Evolutionary conservation across 2,888 invertebrate species (phyloP), one percentile per base, ranked within the genome.

Genomic region (Hydrotaea cyrtoneurina): DNA sequence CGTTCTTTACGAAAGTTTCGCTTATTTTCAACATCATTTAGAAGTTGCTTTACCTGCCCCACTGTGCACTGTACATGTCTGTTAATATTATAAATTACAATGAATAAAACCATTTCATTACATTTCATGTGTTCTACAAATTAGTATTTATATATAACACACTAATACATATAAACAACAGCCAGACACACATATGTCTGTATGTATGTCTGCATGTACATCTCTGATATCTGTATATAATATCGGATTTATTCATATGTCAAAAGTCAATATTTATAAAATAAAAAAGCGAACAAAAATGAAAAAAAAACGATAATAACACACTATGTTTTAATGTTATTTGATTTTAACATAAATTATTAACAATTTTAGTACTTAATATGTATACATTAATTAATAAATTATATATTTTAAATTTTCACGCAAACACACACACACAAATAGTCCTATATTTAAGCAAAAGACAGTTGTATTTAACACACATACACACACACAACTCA

Each of bases 301-400:
- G 15, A 59, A 31, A 31, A 31, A 31, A 7, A 31, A 31, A 31
- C 7, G 2, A 31, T 31, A 31, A 31, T 2, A 31, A 31, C 31
- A 31, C 2, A 31, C 23, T 69, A 15, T 69, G 31, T 53, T 57
- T 82, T 85, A 82, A 79, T 77, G 66, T 82, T 79, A 50, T 82
- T 77, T 79, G 43, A 79, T 85, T 85, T 82, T 53, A 69, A 77
- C 76, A 76, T 81, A 59, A 85, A 82, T 85, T 82, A 80, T 82
- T 74, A 77, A 82, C 69, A 55, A 73, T 71, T 84, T 82, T 77
- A 77, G 39, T 78, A 76, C 43, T 69, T 80, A 71, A 64, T 31
- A 17, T 69, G 55, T 15, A 43, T 36, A 55, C 46, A 74, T 36
- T 23, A 50, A 64, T 55, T 36, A 53, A 62, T 31, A 39, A 57